Base-by-base conservation (phyloP, 2,888 invertebrate genomes). In the Desoria tigrina region DNA sequence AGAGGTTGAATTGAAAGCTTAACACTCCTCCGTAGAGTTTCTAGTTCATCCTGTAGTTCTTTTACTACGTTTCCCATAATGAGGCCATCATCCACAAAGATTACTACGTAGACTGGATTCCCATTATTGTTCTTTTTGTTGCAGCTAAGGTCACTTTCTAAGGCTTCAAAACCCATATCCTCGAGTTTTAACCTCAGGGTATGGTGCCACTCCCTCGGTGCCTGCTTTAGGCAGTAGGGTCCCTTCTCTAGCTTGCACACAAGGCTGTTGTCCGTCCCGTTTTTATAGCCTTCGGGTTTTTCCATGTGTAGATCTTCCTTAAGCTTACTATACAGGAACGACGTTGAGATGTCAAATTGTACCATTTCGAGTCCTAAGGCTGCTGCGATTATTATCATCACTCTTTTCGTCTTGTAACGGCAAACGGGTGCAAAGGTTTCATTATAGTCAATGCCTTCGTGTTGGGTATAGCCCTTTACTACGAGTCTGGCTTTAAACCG, bases 151-250 rank as follows among this genome's bases (percentile, higher is more conserved):
- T 69, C 72, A 51, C 58, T 61, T 9, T 54, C 6, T 14, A 61
- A 57, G 1, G 56, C 55, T 16, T 32, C 49, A 24, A 75, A 59
- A 14, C 50, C 64, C 11, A 55, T 23, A 32, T 42, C 9, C 21
- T 27, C 24, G 27, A 77, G 53, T n/a, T 63, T 37, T 11, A 53
- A n/a, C 6, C 11, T 42, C 50, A 77, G 63, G 9, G 50, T 61
- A 14, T 68, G 21, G 26, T 71, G 67, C 73, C 76, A 77, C 2
- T 61, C 67, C 18, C 72, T 18, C 1, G 71, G 70, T 1, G 74
- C 57, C 63, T 77, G 72, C 49, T 76, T 77, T 2, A 77, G 61
- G 1, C 75, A 73, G 57, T 77, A 77, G 2, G 76, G n/a, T 16
- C 64, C 63, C 28, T 68, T 69, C 2, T 56, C n/a, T 1, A n/a